Base-by-base conservation (phyloP, 2,113 vertebrate species). In the Sphyrna mokarran region DNA sequence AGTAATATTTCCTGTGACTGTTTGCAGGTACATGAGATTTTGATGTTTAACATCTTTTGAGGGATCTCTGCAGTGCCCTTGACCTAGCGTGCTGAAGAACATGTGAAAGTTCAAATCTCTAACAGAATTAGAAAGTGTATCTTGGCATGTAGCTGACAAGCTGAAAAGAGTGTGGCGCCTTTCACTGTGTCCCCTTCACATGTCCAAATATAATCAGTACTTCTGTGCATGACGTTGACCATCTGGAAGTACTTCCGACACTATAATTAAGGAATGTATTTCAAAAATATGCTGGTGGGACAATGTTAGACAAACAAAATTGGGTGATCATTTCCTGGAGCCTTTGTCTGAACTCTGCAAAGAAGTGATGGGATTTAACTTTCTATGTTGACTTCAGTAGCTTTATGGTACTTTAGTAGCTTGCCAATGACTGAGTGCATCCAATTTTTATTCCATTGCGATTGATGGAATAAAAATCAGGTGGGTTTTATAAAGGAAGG, bases 21-120 rank as follows among this genome's bases (percentile, higher is more conserved):
- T 72, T 95, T 29, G 68, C 66, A 95, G 68, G 93, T 95, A 95
- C 94, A 95, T 48, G 68, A 72, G n/a, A 95, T 72, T 95, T 69
- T 72, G 94, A 23, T 95, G 94, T 43, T 76, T 70, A 29, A 95
- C 68, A 95, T 95, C 68, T 95, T n/a, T 69, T 33, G 6, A 48
- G 68, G 26, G 69, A 95, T 48, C 66, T 43, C 89, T 8, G 33
- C n/a, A 37, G 61, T 93, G 33, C n/a, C 89, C 43, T 54, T 95
- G 69, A 10, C 61, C 26, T 72, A 33, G 23, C 23, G 37, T 94
- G 90, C 90, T 94, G 90, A 94, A 68, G n/a, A 90, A 94, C 63
- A 37, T 69, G 91, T 43, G 91, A 94, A 37, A 94, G 40, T 94
- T 70, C 33, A 68, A 58, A 94, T 94, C 58, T 94, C 37, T 66